A percentile compares a stretch with the other conserved stretches of the same genome.
phyloP scores from a whole-genome alignment of 2,888 invertebrate species.

The Gymnosoma rotundatum region DNA sequence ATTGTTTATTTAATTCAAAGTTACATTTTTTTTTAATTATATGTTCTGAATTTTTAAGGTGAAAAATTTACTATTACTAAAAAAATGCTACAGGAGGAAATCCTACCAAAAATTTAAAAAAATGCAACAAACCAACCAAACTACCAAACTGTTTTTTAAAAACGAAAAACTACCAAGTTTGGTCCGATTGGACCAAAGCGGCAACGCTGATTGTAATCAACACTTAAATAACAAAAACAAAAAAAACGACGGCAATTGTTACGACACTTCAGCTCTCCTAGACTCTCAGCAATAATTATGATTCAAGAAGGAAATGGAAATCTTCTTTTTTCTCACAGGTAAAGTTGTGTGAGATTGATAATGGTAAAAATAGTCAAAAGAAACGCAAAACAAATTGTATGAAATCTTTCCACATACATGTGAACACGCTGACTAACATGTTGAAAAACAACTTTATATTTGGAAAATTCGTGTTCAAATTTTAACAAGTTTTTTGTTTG shows the following conservation, averaged over 20 bases:
- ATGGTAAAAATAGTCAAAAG: slow-evolving; percentile 5
- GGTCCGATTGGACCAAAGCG: too few species aligned
- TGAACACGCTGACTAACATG: neutral
- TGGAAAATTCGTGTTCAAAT: slow-evolving; percentile 64
- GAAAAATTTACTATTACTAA: too few species aligned
- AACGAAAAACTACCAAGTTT: too few species aligned
- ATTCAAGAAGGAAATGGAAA: neutral
- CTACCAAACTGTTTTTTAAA: too few species aligned
- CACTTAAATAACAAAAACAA: slow-evolving; percentile 12
- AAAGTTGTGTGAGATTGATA: slow-evolving; percentile 45
- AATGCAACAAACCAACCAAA: too few species aligned
- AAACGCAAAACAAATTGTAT: slow-evolving; percentile 28
- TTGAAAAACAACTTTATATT: slow-evolving; percentile 59
- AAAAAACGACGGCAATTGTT: slow-evolving; percentile 54
- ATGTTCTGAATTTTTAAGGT: too few species aligned
- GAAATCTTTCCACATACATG: slow-evolving; percentile 8
- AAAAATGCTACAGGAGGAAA: too few species aligned
- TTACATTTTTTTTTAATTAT: too few species aligned
- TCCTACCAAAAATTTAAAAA: too few species aligned
- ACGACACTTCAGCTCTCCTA: slow-evolving; percentile 43
- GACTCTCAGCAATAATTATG: slow-evolving; percentile 15
- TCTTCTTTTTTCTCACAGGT: slow-evolving; percentile 17
- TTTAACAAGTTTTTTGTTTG: slow-evolving; percentile 57
- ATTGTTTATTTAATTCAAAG: too few species aligned
- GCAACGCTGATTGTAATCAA: neutral